Evolutionary conservation across 2,888 invertebrate species (phyloP), one percentile per base, ranked within the genome.

Genomic region (Diaphora mendica): DNA sequence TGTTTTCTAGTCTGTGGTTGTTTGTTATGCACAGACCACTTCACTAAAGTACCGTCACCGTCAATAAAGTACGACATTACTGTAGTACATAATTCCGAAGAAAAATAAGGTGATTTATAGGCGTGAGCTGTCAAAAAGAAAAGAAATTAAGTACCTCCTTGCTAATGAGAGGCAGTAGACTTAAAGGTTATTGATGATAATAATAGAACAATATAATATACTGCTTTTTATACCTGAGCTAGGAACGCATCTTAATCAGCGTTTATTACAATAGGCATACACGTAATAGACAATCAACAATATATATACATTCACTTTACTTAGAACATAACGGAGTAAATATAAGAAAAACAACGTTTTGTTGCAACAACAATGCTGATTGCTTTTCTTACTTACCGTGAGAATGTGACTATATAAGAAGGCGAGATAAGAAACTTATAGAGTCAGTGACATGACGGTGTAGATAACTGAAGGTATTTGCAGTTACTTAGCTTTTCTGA

Each of bases 311-410:
- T 62, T 62, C 26, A 30, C 17, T 30, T 62, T 30, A 48, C 20
- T n/a, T 48, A 51, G 23, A 23, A 42, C 59, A 20, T n/a, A 55
- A 55, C 8, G 15, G 8, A 70, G 42, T 35, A 39, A 33, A 64
- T 30, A 26, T 33, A 72, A 67, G 73, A 72, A 83, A 82, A 81
- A 81, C 76, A 66, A 39, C 68, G 51, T 68, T 62, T 70, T 51
- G 71, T 80, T 72, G 72, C 74, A 79, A 70, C 71, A 68, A 78
- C 74, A 79, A 85, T 77, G 78, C 77, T 74, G 72, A 84, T 80
- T 82, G 65, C 75, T 77, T 79, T 80, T 84, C 78, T 79, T 81
- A 68, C 71, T 42, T 67, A 48, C 39, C 80, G 81, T 85, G 86
- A 74, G 86, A 85, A 79, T 67, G 44, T 73, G 74, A 81, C 75